phyloP scores from a whole-genome alignment of 2,888 invertebrate species.

The Eudasyphora cyanicolor region DNA sequence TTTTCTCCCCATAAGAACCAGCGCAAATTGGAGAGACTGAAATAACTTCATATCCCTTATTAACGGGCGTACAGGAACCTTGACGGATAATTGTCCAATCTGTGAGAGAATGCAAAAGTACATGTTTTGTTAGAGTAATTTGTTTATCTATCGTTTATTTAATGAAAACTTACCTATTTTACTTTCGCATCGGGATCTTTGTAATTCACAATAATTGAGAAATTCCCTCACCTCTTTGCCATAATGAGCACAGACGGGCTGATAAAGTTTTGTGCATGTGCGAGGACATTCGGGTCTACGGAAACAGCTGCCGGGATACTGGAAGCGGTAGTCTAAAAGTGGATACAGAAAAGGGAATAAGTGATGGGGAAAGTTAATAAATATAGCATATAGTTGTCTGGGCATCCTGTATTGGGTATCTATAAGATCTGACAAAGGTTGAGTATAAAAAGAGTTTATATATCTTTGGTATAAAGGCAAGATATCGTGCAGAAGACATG shows the following conservation, averaged over 20 bases:
- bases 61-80: slow-evolving; percentile 27
- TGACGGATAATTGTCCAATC: slow-evolving; percentile 38
- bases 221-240: slow-evolving; percentile 33
- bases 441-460: no score
- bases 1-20: background rate
- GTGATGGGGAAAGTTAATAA: background rate
- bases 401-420: no score
- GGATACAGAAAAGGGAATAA: background rate
- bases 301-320: background rate
- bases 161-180: background rate
- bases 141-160: background rate
- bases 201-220: slow-evolving; percentile 49
- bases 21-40: slow-evolving; percentile 31
- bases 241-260: slow-evolving; percentile 53
- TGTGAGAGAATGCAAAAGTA: slow-evolving; percentile 2
- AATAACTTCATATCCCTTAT: background rate
- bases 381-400: no score
- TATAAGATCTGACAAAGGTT: no score
- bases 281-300: background rate
- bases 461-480: no score
- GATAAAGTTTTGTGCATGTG: slow-evolving; percentile 33
- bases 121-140: background rate
- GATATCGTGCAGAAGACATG: no score
- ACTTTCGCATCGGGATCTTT: background rate
- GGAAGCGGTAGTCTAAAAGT: background rate